Conservation (phyloP, 2,797 vertebrate species). For the Gila robusta region DNA sequence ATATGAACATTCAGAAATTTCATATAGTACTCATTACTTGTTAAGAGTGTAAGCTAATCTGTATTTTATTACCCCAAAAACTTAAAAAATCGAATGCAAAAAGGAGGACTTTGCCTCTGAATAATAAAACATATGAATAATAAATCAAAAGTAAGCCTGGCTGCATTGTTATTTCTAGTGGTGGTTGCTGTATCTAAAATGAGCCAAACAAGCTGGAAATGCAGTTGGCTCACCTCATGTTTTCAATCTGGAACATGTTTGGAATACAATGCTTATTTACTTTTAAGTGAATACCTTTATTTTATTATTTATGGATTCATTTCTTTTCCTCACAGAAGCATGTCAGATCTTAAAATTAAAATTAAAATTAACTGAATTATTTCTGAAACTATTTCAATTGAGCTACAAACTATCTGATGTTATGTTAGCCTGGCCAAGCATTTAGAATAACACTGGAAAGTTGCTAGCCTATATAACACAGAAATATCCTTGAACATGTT, state of each 20-base stretch:
- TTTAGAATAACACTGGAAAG: not conserved
- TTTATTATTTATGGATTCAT: conserved; percentile 1
- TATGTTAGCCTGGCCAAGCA: not conserved
- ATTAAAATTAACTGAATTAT: not conserved
- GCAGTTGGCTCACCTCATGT: not conserved
- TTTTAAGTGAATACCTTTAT: conserved; percentile 11
- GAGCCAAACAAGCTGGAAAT: not conserved
- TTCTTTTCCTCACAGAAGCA: not conserved
- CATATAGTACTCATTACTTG: too few species aligned
- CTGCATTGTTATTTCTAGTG: conserved; percentile 1
- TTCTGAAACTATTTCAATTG: too few species aligned
- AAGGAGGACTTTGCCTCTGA: not conserved
- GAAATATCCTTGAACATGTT: conserved; percentile 11
- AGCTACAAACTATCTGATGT: not conserved
- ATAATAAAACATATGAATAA: conserved; percentile 7
- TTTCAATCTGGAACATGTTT: not conserved
- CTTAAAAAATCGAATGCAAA: not conserved
- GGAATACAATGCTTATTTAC: conserved; percentile 6
- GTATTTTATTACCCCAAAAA: not conserved
- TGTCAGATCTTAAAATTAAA: not conserved
- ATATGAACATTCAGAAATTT: too few species aligned
- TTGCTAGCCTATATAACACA: not conserved
- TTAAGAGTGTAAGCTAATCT: not conserved
- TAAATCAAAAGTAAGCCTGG: not conserved
- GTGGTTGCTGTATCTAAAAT: conserved; percentile 3